Evolutionary conservation across 2,888 invertebrate genomes (phyloP).

Genomic region (Caenorhabditis plicata): DNA sequence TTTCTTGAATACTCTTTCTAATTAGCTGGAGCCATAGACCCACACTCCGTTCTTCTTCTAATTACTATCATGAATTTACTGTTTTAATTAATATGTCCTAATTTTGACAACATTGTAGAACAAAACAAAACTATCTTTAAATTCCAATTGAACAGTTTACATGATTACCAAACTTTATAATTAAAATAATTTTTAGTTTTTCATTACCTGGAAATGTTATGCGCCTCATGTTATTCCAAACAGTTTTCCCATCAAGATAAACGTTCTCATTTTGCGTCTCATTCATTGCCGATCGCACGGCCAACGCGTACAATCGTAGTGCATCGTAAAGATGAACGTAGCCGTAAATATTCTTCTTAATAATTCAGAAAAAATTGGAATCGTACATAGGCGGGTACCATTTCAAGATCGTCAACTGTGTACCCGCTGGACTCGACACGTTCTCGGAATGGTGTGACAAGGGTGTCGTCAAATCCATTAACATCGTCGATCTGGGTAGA

Average conservation of each 20-base stretch:
- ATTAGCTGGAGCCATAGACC: too few species aligned
- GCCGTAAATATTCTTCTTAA: slow-evolving; percentile 59
- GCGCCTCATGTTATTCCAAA: slow-evolving; percentile 63
- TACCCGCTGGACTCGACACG: slow-evolving; percentile 56
- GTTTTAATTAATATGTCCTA: too few species aligned
- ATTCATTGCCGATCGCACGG: slow-evolving; percentile 50
- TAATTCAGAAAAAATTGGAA: not conserved
- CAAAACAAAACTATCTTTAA: too few species aligned
- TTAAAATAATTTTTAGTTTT: too few species aligned
- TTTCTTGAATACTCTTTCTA: too few species aligned
- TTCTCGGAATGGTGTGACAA: slow-evolving; percentile 60
- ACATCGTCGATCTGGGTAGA: slow-evolving; percentile 57
- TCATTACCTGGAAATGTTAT: slow-evolving; percentile 56
- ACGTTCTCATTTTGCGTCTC: slow-evolving; percentile 45
- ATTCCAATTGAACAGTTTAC: too few species aligned
- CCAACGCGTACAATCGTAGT: slow-evolving; percentile 58
- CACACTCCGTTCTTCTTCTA: too few species aligned
- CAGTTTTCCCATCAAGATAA: slow-evolving; percentile 53
- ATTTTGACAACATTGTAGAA: too few species aligned
- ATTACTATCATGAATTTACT: too few species aligned
- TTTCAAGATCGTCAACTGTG: slow-evolving; percentile 54
- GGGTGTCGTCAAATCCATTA: slow-evolving; percentile 63
- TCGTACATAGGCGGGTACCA: slow-evolving; percentile 25
- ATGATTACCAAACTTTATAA: not conserved
- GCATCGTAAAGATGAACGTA: slow-evolving; percentile 64